Evolutionary conservation across 2,113 vertebrate genomes (phyloP).

Genomic region (Neopipo cinnamomea): DNA sequence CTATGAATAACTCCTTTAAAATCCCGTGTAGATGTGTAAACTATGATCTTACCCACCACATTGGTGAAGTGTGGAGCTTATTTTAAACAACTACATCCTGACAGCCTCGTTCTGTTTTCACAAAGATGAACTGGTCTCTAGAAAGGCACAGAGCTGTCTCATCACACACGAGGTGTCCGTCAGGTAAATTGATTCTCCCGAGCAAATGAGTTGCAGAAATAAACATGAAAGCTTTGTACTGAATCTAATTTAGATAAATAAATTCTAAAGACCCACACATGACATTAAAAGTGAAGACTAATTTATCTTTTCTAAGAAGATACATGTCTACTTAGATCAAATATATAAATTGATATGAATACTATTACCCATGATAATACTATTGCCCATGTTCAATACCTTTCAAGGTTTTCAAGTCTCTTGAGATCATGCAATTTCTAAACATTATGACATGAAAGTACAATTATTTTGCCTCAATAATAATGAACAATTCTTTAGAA

Average conservation of each 20-base stretch:
- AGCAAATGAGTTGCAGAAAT: neutral
- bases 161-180: neutral
- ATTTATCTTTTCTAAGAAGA: neutral
- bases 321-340: neutral
- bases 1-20: conserved; percentile 30
- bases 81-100: conserved; percentile 2
- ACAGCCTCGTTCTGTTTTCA: neutral
- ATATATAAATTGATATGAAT: neutral
- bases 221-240: neutral
- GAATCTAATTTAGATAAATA: neutral
- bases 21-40: neutral
- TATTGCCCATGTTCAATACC: neutral
- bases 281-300: neutral
- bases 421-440: neutral
- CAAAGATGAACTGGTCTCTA: neutral
- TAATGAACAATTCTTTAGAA: neutral
- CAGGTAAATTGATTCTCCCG: neutral
- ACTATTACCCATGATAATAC: neutral
- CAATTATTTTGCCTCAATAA: neutral
- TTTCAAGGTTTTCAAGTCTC: neutral
- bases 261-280: neutral
- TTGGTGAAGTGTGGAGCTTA: neutral
- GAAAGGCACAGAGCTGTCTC: neutral
- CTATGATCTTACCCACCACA: conserved; percentile 27
- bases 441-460: neutral